Evolutionary conservation across 2,888 invertebrate genomes (phyloP), one percentile per base, ranked within the genome.

Genomic region (Tetanocera ferruginea): DNA sequence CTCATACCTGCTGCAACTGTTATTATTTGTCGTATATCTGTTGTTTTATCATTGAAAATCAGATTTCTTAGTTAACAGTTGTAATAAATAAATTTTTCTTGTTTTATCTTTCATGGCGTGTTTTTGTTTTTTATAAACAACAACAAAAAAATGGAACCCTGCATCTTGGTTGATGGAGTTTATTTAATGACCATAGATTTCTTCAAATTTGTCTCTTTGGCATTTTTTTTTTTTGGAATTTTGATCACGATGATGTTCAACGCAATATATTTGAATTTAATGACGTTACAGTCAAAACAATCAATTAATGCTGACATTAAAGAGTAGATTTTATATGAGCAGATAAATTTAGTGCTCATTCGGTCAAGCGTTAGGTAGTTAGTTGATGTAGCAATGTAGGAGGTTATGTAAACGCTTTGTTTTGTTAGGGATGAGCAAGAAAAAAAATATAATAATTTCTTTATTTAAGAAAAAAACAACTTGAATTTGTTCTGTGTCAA

Each of bases 21-120:
- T 71, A 55, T 71, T 31, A 31, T 28, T 71, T 71, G 31, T 34
- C 49, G 28, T 23, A 31, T 71, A 71, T 62, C 31, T 74, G 62
- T 28, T 74, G 62, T 57, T 37, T 74, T 74, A 74, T 74, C 73
- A 51, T 17, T 62, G 28, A n/a, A 74, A 74, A 74, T 74, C 73
- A 62, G 64, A 62, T 62, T 60, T 73, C 62, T 73, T 51, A 73
- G 43, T 74, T 74, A 74, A 74, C 43, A 37, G 64, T 74, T 74
- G 73, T 62, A 74, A 74, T 74, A 74, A 74, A 74, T 74, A 62
- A 62, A 74, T 51, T 51, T 74, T 19, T 60, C n/a, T 28, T 60
- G 25, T 73, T 23, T 62, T 74, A 28, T 51, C 28, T 57, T 64
- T 72, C 37, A 31, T 34, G 57, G 31, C n/a, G 5, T 43, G 52